phyloP scores from a whole-genome alignment of 2,113 vertebrate genomes.

The Donacobius atricapilla region DNA sequence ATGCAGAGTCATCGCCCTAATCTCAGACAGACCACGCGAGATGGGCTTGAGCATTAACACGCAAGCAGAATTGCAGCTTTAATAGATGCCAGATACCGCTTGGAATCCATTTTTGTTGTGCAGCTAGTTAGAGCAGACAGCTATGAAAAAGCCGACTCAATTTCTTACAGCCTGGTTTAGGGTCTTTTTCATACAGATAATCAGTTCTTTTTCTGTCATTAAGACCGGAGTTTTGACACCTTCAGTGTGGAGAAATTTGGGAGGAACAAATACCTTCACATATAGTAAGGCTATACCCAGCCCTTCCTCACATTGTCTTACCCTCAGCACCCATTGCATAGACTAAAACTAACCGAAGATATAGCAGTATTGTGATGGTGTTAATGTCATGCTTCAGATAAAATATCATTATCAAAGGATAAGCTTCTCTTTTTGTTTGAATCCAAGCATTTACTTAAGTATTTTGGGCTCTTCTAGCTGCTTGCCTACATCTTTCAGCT shows the following conservation, averaged over 20 bases:
- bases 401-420: background rate
- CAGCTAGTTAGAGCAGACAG: background rate
- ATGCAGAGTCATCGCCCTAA: background rate
- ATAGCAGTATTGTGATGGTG: too few relatives aligned
- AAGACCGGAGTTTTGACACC: background rate
- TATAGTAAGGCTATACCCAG: background rate
- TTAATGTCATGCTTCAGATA: background rate
- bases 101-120: background rate
- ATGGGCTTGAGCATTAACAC: accelerated
- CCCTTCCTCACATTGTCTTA: background rate
- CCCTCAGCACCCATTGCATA: background rate
- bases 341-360: background rate
- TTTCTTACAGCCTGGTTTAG: background rate
- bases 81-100: background rate
- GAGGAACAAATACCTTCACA: background rate
- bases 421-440: background rate
- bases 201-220: background rate
- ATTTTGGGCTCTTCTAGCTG: background rate
- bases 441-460: background rate
- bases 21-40: accelerated
- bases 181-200: background rate
- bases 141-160: background rate
- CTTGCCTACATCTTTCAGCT: background rate
- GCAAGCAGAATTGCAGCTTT: accelerated
- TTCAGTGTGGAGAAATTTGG: background rate